Conservation (phyloP, 2,113 vertebrate species). For the Macroglossus sobrinus region DNA sequence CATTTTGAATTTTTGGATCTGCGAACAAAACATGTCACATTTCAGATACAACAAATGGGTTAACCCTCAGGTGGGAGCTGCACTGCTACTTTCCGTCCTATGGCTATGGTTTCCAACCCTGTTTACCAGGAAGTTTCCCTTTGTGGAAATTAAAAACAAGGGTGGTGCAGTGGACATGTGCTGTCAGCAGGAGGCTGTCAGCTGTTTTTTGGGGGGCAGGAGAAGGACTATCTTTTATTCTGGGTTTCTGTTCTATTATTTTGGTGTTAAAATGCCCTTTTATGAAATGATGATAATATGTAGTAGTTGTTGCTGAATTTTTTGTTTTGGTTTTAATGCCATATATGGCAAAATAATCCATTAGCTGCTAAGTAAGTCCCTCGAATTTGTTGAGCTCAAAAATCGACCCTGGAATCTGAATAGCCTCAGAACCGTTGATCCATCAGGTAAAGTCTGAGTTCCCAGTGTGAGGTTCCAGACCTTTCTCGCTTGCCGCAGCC, state of each 20-base stretch:
- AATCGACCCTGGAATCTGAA: neutral
- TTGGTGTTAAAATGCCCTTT: neutral
- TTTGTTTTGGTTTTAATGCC: neutral
- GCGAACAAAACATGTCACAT: neutral
- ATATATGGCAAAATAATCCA: neutral
- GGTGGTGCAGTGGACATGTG: rapidly evolving
- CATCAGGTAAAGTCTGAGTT: neutral
- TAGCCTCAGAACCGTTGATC: neutral
- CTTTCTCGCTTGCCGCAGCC: neutral
- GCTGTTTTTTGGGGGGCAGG: neutral
- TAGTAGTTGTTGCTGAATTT: neutral
- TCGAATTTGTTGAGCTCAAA: neutral
- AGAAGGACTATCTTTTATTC: neutral
- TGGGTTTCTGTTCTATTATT: neutral
- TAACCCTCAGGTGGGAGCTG: neutral
- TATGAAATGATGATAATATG: neutral
- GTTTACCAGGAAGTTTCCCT: neutral
- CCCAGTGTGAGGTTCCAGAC: neutral
- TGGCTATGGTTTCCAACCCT: neutral
- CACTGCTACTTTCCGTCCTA: neutral
- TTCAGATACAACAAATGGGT: neutral
- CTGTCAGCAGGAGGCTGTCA: neutral
- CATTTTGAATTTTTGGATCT: neutral
- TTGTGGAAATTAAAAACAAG: neutral
- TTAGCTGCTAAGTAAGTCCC: neutral